These are phyloP conservation scores for Anneissia japonica DNA, from an alignment of 35 echinoderm and acorn worm species.

Conservation along the genomic window DNA sequence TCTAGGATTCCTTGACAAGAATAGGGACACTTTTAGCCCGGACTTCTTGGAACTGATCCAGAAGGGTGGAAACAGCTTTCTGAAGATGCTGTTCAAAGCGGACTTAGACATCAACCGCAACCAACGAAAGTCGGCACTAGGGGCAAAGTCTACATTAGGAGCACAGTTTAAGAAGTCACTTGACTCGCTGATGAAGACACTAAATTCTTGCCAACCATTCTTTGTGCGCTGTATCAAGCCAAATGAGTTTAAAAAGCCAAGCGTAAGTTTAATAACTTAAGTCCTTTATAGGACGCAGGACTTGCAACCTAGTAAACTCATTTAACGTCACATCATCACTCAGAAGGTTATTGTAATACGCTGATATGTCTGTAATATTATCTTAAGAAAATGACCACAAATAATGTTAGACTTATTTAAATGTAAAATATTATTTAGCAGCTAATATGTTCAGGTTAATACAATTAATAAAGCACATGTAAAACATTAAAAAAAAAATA, in stretches of 20 bases:
- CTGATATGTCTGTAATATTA: no score
- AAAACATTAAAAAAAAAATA: no score
- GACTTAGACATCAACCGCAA: slow-evolving; percentile 54
- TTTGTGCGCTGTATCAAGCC: slow-evolving; percentile 98
- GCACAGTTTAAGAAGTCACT: slow-evolving; percentile 92
- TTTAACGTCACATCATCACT: no score
- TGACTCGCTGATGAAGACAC: slow-evolving; percentile 83
- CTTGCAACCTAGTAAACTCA: no score
- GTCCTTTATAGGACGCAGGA: no score
- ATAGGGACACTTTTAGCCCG: slow-evolving; percentile 90
- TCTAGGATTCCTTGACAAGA: slow-evolving; percentile 96
- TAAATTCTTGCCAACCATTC: slow-evolving; percentile 87
- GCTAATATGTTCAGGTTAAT: no score
- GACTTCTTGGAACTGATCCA: slow-evolving; percentile 82
- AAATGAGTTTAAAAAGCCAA: slow-evolving; percentile 82
- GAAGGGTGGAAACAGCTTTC: slow-evolving; percentile 43
- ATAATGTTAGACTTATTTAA: no score
- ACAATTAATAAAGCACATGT: no score
- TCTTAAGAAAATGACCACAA: no score
- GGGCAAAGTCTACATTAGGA: slow-evolving; percentile 83
- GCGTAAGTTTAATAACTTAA: no score
- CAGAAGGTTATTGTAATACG: no score
- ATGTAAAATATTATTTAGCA: no score
- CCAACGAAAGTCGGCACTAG: slow-evolving; percentile 68
- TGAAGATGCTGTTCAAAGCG: slow-evolving; percentile 52